phyloP scores from a whole-genome alignment of 1,140 invertebrate genomes.

The Pachypeltis micranthus region DNA sequence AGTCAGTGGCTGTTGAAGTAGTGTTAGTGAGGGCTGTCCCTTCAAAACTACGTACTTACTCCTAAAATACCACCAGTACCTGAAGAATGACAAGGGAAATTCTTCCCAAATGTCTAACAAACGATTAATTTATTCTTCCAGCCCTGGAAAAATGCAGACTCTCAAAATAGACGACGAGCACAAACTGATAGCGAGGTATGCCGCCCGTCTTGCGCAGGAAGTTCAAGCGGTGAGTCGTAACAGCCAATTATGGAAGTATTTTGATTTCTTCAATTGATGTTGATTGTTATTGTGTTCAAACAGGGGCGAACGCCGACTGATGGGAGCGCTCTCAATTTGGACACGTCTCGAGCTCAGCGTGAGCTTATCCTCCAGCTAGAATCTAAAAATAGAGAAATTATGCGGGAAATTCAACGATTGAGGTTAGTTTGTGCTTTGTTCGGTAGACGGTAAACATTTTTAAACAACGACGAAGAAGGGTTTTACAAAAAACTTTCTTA shows the following conservation, averaged over 20 bases:
- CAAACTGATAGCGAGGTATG: conserved; percentile 88
- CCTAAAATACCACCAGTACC: too few species aligned
- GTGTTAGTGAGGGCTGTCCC: too few species aligned
- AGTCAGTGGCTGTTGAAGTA: too few species aligned
- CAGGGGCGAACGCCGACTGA: conserved; percentile 65
- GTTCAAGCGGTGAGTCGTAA: conserved; percentile 53
- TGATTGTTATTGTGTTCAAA: conserved; percentile 10
- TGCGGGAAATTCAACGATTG: conserved; percentile 88
- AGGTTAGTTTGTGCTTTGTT: conserved; percentile 53
- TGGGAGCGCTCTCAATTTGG: conserved; percentile 50
- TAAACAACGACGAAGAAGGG: neutral
- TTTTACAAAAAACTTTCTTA: too few species aligned
- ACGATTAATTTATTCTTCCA: conserved; percentile 25
- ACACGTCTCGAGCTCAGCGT: conserved; percentile 75
- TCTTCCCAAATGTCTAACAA: conserved; percentile 11
- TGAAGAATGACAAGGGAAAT: too few species aligned
- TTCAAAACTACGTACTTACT: too few species aligned
- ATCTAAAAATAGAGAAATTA: conserved; percentile 93
- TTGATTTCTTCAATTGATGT: neutral
- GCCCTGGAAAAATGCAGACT: conserved; percentile 36
- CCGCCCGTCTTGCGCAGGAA: conserved; percentile 83
- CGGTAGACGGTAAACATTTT: neutral
- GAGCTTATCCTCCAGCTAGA: conserved; percentile 90
- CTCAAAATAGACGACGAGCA: conserved; percentile 78
- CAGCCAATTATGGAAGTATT: neutral